A percentile compares a stretch with the other conserved stretches of the same genome.
These are phyloP conservation scores for Chymomyza amoena DNA, from an alignment of 2,888 invertebrate species.

Conservation along the genomic window DNA sequence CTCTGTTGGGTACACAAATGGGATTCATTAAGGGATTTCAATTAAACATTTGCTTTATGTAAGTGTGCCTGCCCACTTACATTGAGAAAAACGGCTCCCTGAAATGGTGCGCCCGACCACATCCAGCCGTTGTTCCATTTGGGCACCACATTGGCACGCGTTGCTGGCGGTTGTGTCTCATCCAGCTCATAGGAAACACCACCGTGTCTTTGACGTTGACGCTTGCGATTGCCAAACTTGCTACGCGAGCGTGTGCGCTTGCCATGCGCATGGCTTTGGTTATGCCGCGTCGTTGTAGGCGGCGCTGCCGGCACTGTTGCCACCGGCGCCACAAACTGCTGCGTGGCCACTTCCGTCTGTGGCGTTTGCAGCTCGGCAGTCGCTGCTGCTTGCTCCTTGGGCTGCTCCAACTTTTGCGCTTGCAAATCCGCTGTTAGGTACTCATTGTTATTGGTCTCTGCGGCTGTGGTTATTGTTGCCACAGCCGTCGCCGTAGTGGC, in stretches of 20 bases:
- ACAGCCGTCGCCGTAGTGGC: not conserved
- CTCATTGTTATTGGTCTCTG: slow-evolving; percentile 69
- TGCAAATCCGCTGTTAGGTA: slow-evolving; percentile 54
- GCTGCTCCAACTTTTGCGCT: slow-evolving; percentile 22
- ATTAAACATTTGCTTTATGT: not conserved
- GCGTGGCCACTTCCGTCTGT: slow-evolving; percentile 66
- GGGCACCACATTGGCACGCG: slow-evolving; percentile 80
- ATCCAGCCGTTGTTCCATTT: slow-evolving; percentile 96
- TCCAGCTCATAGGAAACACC: slow-evolving; percentile 77
- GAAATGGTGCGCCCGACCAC: slow-evolving; percentile 91
- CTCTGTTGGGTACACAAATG: slow-evolving; percentile 81
- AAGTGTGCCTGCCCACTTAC: slow-evolving; percentile 79
- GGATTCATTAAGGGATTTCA: too few relatives aligned
- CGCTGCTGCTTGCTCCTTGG: slow-evolving; percentile 4
- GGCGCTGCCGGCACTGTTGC: slow-evolving; percentile 23
- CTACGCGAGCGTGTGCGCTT: slow-evolving; percentile 77
- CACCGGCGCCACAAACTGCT: slow-evolving; percentile 70
- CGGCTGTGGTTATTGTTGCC: not conserved
- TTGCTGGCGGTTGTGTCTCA: slow-evolving; percentile 78
- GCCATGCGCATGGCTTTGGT: slow-evolving; percentile 42
- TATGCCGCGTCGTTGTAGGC: slow-evolving; percentile 30
- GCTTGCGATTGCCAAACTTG: slow-evolving; percentile 77
- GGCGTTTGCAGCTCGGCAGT: slow-evolving; percentile 38
- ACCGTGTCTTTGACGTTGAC: slow-evolving; percentile 73
- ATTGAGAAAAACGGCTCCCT: slow-evolving; percentile 91